Evolutionary conservation across 2,113 vertebrate genomes (phyloP).

Genomic region (Dromiciops gliroides): DNA sequence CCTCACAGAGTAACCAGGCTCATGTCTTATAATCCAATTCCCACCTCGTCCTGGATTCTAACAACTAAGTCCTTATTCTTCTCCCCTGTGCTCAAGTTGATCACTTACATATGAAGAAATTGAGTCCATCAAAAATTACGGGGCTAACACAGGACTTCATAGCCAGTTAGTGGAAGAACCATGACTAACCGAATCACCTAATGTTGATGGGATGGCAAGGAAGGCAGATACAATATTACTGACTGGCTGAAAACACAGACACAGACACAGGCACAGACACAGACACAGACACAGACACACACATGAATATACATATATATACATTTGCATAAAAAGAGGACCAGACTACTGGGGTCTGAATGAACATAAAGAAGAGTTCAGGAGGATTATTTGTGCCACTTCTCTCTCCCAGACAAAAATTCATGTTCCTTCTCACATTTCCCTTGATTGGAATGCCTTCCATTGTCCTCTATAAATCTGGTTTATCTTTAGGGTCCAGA

Average conservation of each 20-base stretch:
- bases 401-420: no score
- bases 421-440: background rate
- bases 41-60: background rate
- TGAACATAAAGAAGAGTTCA: no score
- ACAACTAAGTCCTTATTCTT: background rate
- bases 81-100: background rate
- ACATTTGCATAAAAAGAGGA: no score
- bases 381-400: no score
- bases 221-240: background rate
- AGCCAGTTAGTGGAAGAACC: background rate
- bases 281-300: no score
- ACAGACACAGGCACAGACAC: no score
- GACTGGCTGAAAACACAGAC: background rate
- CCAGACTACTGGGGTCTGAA: no score
- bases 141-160: background rate
- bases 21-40: background rate
- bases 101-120: background rate
- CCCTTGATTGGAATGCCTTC: background rate
- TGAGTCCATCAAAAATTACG: background rate
- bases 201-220: background rate
- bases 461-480: background rate
- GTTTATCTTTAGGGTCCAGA: background rate
- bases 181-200: background rate
- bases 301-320: no score
- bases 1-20: background rate